Conservation (phyloP, 2,113 vertebrate genomes). For the Malurus elegans region DNA sequence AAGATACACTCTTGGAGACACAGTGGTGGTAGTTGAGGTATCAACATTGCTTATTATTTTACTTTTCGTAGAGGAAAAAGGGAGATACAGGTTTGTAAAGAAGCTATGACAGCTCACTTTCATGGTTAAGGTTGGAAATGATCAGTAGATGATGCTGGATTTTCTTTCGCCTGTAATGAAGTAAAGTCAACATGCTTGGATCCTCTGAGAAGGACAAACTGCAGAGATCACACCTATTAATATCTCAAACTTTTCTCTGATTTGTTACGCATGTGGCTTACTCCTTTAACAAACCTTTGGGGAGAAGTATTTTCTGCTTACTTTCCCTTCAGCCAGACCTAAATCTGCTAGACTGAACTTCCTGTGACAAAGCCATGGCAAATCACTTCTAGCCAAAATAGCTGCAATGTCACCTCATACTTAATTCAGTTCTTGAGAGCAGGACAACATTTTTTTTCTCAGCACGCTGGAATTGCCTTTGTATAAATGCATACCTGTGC, state of each 20-base stretch:
- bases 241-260: not conserved
- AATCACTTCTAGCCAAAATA: not conserved
- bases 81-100: not conserved
- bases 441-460: not conserved
- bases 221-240: not conserved
- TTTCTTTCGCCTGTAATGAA: not conserved
- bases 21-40: not conserved
- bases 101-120: not conserved
- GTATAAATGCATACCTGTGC: not conserved
- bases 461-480: not conserved
- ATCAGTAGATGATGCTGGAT: not conserved
- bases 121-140: not conserved
- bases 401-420: not conserved
- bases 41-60: not conserved
- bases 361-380: not conserved
- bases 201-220: not conserved
- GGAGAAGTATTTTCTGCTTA: not conserved
- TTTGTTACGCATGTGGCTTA: not conserved
- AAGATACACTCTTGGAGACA: not conserved
- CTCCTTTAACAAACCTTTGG: not conserved
- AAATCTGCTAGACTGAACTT: not conserved
- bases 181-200: not conserved
- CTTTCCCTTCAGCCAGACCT: not conserved
- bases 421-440: not conserved
- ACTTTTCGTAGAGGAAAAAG: not conserved